phyloP scores from a whole-genome alignment of 2,797 vertebrate genomes.

The Paramormyrops hopkinsi region DNA sequence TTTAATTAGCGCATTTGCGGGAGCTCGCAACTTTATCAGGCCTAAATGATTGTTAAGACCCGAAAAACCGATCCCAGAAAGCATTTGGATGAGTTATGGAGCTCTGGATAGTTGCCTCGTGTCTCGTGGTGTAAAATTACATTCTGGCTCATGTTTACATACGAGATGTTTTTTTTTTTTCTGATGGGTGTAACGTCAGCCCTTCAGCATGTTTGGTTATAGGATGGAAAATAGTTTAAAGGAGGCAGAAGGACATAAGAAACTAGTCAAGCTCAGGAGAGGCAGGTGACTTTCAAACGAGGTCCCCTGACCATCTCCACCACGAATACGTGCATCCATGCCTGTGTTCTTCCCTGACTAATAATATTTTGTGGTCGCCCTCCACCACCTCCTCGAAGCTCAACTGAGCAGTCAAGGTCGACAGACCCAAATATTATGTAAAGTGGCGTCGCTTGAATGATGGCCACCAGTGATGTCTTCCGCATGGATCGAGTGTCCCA shows the following conservation, averaged over 20 bases:
- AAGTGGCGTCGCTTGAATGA: conserved; percentile 37
- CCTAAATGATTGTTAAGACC: not conserved
- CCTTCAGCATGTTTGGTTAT: not conserved
- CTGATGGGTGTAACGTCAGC: not conserved
- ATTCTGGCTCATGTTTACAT: not conserved
- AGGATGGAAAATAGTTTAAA: not conserved
- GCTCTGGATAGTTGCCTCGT: not conserved
- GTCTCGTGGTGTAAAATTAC: not conserved
- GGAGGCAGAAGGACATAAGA: not conserved
- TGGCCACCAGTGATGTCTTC: conserved; percentile 22
- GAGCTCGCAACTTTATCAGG: not conserved
- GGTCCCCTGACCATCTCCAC: not conserved
- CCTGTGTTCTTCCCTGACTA: not conserved
- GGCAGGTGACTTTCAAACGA: not conserved
- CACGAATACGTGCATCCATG: not conserved
- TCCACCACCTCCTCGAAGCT: not conserved
- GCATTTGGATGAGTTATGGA: not conserved
- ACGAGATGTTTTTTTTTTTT: not conserved
- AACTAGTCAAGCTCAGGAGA: not conserved
- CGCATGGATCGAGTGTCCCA: not conserved
- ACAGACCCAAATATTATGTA: conserved; percentile 54
- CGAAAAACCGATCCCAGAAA: not conserved
- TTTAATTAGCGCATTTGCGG: not conserved
- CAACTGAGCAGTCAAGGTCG: conserved; percentile 11
- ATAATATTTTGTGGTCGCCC: not conserved